Conservation (phyloP, 1,140 invertebrate genomes). For the Melitaea cinxia region DNA sequence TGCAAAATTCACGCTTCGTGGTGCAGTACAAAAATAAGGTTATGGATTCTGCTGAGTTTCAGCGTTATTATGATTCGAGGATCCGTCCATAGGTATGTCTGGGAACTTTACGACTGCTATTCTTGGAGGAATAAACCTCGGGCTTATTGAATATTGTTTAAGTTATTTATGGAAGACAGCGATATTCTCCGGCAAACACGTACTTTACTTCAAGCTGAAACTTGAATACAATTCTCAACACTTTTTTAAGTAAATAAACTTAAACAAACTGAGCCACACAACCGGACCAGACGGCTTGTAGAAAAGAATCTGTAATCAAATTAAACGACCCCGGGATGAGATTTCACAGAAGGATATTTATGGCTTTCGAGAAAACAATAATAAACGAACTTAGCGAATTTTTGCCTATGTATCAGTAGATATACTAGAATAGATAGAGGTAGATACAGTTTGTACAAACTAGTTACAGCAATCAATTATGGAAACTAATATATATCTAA, state of each 20-base stretch:
- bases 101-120: slow-evolving; percentile 77
- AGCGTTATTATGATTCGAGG: slow-evolving; percentile 81
- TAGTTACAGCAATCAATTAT: no score
- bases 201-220: neutral
- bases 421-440: no score
- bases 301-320: slow-evolving; percentile 48
- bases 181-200: slow-evolving; percentile 53
- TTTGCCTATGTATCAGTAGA: no score
- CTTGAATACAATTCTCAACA: neutral
- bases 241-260: neutral
- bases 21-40: slow-evolving; percentile 82
- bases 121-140: slow-evolving; percentile 77
- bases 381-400: slow-evolving; percentile 19
- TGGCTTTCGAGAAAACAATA: slow-evolving; percentile 57
- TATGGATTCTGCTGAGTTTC: slow-evolving; percentile 80
- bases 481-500: no score
- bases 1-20: slow-evolving; percentile 80
- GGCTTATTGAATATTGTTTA: slow-evolving; percentile 78
- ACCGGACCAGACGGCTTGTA: slow-evolving; percentile 34
- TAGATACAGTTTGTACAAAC: no score
- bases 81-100: slow-evolving; percentile 80
- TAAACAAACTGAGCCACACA: slow-evolving; percentile 2
- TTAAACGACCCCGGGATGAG: slow-evolving; percentile 54
- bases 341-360: slow-evolving; percentile 53
- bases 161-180: slow-evolving; percentile 76